Base-by-base conservation (phyloP, 2,797 vertebrate genomes). In the Pterois miles region DNA sequence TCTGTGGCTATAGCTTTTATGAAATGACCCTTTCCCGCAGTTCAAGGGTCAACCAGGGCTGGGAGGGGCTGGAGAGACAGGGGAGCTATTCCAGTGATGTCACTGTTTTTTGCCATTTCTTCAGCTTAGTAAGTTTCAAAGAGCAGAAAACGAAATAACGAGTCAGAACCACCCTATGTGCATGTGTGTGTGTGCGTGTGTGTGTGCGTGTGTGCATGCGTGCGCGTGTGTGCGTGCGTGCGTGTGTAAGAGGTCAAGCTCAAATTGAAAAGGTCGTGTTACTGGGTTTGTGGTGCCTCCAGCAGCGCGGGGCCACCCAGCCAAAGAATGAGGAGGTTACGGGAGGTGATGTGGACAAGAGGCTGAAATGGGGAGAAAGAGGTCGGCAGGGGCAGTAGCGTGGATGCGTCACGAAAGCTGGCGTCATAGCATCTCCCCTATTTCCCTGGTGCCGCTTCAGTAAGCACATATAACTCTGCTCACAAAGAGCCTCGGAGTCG, bases 301-400 rank as follows among this genome's bases (percentile, higher is more conserved):
- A 81, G 86, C 68, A 76, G 83, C 68, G 76, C 16, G 23, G 64
- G 81, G 84, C 69, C 83, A 86, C 56, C 76, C 36, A 66, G 71
- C 72, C 71, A 33, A 84, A 86, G 74, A 85, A 88, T 65, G 62
- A 87, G 70, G 75, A 80, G 86, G 83, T 83, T 83, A 84, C 81
- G n/a, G 62, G 82, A 80, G 82, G 75, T 82, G 81, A 76, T 74
- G 53, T 79, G 68, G 83, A 83, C 70, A 78, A 66, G 81, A 78
- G 81, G 71, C 58, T 74, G 65, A 53, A 70, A 62, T 76, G 70
- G 58, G 53, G 34, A 62, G 75, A 33, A 25, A 56, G 65, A 64
- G 71, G 73, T 82, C 71, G 34, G 16, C 27, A 33, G 34, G 13
- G 33, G 23, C 67, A 74, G 68, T 52, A 64, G 77, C 22, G 7